Base-by-base conservation (phyloP, 1,140 invertebrate species). In the Diachasmimorpha longicaudata region DNA sequence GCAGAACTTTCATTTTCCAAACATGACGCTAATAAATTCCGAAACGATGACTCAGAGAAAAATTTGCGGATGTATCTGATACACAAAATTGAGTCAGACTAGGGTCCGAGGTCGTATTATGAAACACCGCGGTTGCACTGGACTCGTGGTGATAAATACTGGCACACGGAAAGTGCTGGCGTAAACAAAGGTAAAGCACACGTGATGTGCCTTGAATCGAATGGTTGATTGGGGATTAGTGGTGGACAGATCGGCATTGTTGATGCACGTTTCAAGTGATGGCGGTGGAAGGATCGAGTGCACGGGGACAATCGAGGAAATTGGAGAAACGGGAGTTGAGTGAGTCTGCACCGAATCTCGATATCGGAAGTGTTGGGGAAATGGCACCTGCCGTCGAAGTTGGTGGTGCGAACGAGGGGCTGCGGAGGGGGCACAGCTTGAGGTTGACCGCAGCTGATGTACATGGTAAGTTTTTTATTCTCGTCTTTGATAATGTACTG, bases 291-390 rank as follows among this genome's bases (percentile, higher is more conserved):
- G 48, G 48, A 71, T 23, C 70, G 31, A 31, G 31, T 3, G 31
- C 31, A 31, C 31, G 2, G n/a, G 48, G 19, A 19, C 9, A n/a
- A 71, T 23, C 70, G 39, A 42, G 39, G 46, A 42, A 31, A 23
- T 46, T 71, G 70, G 4, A 48, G 14, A 55, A 37, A 42, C 23
- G 36, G 8, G 52, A 36, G 21, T 66, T 44, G 23, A 42, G 19
- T 23, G 37, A 44, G 37, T 73, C 72, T 4, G 42, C 72, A 14
- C 72, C 72, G 13, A 73, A 73, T 42, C 72, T 73, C 10, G 19
- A 73, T 11, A 5, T 52, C 37, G 48, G 48, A 55, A 19, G 48
- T 4, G 1, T 4, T 9, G 48, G 48, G 19, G 48, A n/a, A 67
- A 67, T 67, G 4, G 2, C 14, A 25, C 63, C 23, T 6, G 14